These are phyloP conservation scores for Macrotis lagotis DNA, from an alignment of 2,113 vertebrate genomes.

Conservation along the genomic window DNA sequence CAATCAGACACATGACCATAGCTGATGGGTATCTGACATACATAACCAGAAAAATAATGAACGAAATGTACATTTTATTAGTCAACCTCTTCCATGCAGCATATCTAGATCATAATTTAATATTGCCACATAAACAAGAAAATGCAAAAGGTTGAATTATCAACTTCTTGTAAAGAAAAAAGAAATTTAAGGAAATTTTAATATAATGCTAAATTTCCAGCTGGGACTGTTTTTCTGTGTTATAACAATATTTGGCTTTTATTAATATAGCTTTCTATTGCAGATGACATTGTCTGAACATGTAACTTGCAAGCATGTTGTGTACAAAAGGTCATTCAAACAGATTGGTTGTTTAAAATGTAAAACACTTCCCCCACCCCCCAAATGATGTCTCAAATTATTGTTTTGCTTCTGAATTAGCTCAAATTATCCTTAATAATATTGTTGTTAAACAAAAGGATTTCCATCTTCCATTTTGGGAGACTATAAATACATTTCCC, in stretches of 20 bases:
- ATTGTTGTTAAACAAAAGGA: neutral
- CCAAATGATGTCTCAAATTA: neutral
- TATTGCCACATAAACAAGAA: slow-evolving; percentile 44
- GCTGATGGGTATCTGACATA: slow-evolving; percentile 79
- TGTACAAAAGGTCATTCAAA: neutral
- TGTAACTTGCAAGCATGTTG: neutral
- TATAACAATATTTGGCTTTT: neutral
- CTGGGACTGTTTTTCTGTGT: neutral
- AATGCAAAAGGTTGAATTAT: slow-evolving; percentile 46
- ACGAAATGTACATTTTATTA: slow-evolving; percentile 44
- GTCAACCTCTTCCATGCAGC: slow-evolving; percentile 22
- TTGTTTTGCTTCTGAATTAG: neutral
- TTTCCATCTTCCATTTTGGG: neutral
- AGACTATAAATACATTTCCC: neutral
- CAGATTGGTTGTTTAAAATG: neutral
- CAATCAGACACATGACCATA: slow-evolving; percentile 78
- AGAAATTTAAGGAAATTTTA: neutral
- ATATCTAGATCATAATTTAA: slow-evolving; percentile 35
- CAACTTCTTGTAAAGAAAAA: neutral
- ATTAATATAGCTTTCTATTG: neutral
- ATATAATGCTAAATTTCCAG: neutral
- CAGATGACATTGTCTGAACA: neutral
- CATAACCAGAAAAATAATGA: slow-evolving; percentile 59
- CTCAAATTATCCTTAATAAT: neutral
- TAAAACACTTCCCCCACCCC: neutral